phyloP scores from a whole-genome alignment of 2,888 invertebrate genomes.

The Microdon myrmicae region DNA sequence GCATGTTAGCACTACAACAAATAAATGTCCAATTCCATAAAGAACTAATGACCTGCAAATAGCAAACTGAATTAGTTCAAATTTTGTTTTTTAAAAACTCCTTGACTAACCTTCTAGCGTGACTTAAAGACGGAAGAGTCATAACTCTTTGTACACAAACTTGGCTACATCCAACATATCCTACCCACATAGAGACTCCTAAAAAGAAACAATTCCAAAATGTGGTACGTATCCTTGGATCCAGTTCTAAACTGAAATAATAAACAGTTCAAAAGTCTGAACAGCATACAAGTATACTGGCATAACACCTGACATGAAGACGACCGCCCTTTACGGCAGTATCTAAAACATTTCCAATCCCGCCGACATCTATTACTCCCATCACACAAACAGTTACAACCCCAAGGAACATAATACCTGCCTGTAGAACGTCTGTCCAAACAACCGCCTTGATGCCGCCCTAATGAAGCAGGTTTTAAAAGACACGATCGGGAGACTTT shows the following conservation, averaged over 20 bases:
- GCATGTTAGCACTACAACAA: constrained; percentile 71
- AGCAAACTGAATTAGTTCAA: neutral
- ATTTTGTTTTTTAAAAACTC: neutral
- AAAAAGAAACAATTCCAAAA: constrained; percentile 73
- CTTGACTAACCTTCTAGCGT: constrained; percentile 68
- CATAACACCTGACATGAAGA: constrained; percentile 63
- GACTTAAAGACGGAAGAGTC: constrained; percentile 70
- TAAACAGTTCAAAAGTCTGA: neutral
- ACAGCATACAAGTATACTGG: neutral
- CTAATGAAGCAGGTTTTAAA: constrained; percentile 56
- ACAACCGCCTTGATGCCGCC: constrained; percentile 69
- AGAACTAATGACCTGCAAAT: constrained; percentile 69
- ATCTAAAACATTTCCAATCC: constrained; percentile 62
- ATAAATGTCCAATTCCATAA: constrained; percentile 70
- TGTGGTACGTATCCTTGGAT: constrained; percentile 73
- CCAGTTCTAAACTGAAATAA: constrained; percentile 69
- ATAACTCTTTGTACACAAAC: constrained; percentile 78
- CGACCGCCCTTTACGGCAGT: constrained; percentile 63
- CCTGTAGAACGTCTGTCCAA: constrained; percentile 70
- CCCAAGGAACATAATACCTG: constrained; percentile 64
- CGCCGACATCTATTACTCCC: constrained; percentile 65
- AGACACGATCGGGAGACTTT: too few species aligned
- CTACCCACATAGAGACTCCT: constrained; percentile 71
- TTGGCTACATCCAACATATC: constrained; percentile 77
- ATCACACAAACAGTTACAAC: constrained; percentile 63